Evolutionary conservation across 2,113 vertebrate genomes (phyloP).

Genomic region (Saimiri boliviensis): DNA sequence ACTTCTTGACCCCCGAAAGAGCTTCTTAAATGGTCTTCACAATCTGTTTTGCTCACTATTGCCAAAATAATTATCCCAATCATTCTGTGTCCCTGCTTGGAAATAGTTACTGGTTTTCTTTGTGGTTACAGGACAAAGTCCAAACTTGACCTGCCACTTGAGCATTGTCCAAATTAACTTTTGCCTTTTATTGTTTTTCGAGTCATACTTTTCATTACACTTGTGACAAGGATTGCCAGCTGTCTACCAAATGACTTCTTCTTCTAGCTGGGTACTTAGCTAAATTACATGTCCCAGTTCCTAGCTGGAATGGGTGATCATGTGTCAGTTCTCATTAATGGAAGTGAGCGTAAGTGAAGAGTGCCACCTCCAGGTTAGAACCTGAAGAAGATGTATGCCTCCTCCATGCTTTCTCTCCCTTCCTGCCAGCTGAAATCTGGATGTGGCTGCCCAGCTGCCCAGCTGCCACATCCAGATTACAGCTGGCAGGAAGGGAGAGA

Average conservation of each 20-base stretch:
- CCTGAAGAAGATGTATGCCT: background rate
- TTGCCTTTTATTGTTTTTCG: background rate
- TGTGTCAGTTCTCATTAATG: background rate
- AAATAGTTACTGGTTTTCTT: background rate
- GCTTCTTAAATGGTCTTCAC: background rate
- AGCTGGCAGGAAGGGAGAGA: too few relatives aligned
- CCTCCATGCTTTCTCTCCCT: background rate
- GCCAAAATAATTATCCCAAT: background rate
- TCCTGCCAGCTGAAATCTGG: background rate
- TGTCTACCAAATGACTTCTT: background rate
- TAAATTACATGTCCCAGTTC: background rate
- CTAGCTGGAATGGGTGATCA: background rate
- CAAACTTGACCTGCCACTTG: background rate
- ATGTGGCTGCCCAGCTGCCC: background rate
- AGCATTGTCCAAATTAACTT: background rate
- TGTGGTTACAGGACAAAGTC: background rate
- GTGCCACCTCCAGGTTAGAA: background rate
- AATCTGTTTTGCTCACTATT: background rate
- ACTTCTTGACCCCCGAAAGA: background rate
- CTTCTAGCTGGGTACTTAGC: background rate
- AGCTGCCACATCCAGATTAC: too few relatives aligned
- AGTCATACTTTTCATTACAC: constrained; percentile 22
- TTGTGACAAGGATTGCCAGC: background rate
- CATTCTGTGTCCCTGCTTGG: background rate
- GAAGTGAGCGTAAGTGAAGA: background rate